Conservation (phyloP, 2,888 invertebrate species). For the Cryptocephalus primarius region DNA sequence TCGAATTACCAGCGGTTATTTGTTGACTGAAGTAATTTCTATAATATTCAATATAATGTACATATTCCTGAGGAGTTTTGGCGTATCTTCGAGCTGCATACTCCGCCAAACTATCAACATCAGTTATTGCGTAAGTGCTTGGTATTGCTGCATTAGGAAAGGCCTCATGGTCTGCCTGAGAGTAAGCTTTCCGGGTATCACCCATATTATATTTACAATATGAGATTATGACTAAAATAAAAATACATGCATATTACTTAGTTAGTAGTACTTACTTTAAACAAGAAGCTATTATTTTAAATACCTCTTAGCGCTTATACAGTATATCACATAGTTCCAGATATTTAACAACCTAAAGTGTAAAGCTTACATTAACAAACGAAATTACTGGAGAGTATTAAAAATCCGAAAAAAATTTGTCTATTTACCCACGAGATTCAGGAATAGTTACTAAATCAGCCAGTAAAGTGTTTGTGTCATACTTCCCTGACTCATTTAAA, state of each 20-base stretch:
- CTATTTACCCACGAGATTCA: too few relatives aligned
- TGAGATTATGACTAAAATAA: conserved; percentile 39
- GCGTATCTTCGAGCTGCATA: conserved; percentile 68
- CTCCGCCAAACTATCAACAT: conserved; percentile 63
- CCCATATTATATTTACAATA: conserved; percentile 47
- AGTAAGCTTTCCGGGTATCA: conserved; percentile 35
- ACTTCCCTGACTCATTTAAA: too few relatives aligned
- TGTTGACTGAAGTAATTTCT: conserved; percentile 61
- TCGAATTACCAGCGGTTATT: conserved; percentile 46
- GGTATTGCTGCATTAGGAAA: conserved; percentile 35
- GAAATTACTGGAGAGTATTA: too few relatives aligned
- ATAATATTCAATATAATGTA: conserved; percentile 60
- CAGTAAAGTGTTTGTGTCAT: too few relatives aligned
- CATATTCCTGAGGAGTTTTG: conserved; percentile 57
- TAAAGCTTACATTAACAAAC: too few relatives aligned
- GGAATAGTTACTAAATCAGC: too few relatives aligned
- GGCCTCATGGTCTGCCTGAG: conserved; percentile 34
- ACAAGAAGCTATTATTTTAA: too few relatives aligned
- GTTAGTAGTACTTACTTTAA: not conserved
- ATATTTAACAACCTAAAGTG: too few relatives aligned
- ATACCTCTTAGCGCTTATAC: too few relatives aligned
- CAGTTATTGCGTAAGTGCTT: conserved; percentile 47
- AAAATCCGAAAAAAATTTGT: too few relatives aligned
- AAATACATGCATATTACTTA: not conserved
- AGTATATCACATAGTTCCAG: too few relatives aligned